Percentiles rank a stretch among this genome's conserved stretches.
Evolutionary conservation across 2,888 invertebrate genomes (phyloP).

Genomic region (Glaucopsyche alexis): DNA sequence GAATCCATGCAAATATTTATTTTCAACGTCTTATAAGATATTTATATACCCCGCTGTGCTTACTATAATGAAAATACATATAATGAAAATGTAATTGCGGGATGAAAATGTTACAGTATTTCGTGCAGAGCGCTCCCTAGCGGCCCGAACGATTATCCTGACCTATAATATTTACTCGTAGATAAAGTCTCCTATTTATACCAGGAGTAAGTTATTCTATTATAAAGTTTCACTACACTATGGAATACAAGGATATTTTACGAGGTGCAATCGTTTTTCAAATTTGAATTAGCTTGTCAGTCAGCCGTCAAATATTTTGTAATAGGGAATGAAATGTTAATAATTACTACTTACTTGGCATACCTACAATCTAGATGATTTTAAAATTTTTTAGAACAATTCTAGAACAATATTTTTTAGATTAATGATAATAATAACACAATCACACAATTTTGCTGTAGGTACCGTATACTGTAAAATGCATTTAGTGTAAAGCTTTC

Average conservation of each 20-base stretch:
- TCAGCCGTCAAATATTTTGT: too few species aligned
- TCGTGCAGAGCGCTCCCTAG: constrained; percentile 5
- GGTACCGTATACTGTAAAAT: too few species aligned
- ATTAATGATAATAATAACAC: too few species aligned
- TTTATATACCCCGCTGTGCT: not conserved
- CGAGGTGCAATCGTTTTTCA: too few species aligned
- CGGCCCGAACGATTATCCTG: constrained; percentile 12
- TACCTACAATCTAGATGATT: too few species aligned
- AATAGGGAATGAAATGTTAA: too few species aligned
- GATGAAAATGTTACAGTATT: constrained; percentile 13
- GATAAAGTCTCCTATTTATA: not conserved
- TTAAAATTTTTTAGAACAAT: too few species aligned
- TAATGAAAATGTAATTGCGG: constrained; percentile 23
- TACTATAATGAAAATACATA: not conserved
- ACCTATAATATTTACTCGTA: constrained; percentile 1
- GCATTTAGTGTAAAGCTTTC: too few species aligned
- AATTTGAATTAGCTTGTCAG: too few species aligned
- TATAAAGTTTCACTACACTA: not conserved
- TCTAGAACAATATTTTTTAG: too few species aligned
- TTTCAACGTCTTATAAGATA: not conserved
- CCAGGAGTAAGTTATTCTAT: not conserved
- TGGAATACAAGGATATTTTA: not conserved
- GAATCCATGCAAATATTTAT: not conserved
- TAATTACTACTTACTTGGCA: too few species aligned
- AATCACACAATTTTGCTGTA: too few species aligned